Conservation (phyloP, 1,140 invertebrate genomes). For the Drosophila serrata region DNA sequence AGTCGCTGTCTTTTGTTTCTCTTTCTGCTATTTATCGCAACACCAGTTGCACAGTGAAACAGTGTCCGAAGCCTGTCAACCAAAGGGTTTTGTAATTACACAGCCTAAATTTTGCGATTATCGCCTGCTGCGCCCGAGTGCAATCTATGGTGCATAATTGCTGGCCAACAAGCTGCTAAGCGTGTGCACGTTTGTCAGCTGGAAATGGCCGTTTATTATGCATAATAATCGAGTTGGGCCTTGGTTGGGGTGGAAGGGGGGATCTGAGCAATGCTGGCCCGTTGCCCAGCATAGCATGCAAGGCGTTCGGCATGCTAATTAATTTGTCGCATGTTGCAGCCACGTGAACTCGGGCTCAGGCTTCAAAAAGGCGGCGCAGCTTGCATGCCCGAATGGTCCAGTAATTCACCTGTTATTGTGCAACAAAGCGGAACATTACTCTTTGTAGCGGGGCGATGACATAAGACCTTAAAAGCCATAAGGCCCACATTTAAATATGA, state of each 20-base stretch:
- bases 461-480: constrained; percentile 1
- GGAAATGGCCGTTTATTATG: constrained; percentile 50
- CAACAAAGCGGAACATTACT: constrained; percentile 64
- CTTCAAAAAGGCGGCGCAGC: constrained; percentile 15
- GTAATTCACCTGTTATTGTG: constrained; percentile 62
- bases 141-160: constrained; percentile 47
- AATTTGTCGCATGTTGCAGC: constrained; percentile 70
- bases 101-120: constrained; percentile 17
- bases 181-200: constrained; percentile 34
- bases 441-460: constrained; percentile 11
- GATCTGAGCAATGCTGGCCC: background rate
- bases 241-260: background rate
- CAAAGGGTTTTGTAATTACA: constrained; percentile 38
- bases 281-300: constrained; percentile 45
- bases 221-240: constrained; percentile 16
- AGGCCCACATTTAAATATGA: constrained; percentile 13
- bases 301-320: constrained; percentile 59
- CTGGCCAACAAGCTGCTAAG: constrained; percentile 48
- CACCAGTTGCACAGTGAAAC: constrained; percentile 21
- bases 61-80: constrained; percentile 18
- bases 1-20: constrained; percentile 14
- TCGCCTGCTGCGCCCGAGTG: constrained; percentile 17
- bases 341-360: constrained; percentile 56
- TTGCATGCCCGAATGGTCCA: constrained; percentile 57
- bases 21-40: constrained; percentile 38